Evolutionary conservation across 2,797 vertebrate species (phyloP).

Genomic region (Loriculus beryllinus): DNA sequence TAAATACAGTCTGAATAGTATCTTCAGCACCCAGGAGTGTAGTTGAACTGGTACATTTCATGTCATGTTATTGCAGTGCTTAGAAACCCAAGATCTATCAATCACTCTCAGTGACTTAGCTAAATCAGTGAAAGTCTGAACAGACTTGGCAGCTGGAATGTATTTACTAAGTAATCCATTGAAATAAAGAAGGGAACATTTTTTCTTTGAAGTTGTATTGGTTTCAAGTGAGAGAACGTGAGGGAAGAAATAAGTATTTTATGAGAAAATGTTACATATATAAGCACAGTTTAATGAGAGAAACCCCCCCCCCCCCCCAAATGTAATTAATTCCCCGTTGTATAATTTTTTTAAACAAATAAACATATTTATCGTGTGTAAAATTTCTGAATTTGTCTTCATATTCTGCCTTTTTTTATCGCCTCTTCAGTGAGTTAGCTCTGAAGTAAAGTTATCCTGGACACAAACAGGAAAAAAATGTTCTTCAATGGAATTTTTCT

Average conservation of each 20-base stretch:
- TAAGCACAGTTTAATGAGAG: background rate
- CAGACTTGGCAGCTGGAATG: background rate
- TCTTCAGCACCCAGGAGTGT: background rate
- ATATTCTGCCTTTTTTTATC: background rate
- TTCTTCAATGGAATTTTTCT: background rate
- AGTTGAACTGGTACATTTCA: background rate
- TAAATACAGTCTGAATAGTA: background rate
- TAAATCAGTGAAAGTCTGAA: background rate
- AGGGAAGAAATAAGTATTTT: background rate
- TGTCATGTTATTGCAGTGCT: background rate
- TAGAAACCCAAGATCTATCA: background rate
- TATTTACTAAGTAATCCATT: rapidly evolving
- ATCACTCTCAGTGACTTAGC: background rate
- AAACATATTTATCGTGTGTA: background rate
- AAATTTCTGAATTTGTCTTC: background rate
- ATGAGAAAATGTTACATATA: background rate
- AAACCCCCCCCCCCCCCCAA: rapidly evolving
- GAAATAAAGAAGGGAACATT: background rate
- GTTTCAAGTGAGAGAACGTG: background rate
- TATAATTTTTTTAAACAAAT: background rate
- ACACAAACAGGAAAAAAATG: background rate
- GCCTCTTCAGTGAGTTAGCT: background rate
- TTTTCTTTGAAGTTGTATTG: background rate
- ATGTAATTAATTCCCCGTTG: background rate
- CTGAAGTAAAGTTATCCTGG: background rate